These are phyloP conservation scores for Dryobates pubescens DNA, from an alignment of 2,797 vertebrate genomes.

Conservation along the genomic window DNA sequence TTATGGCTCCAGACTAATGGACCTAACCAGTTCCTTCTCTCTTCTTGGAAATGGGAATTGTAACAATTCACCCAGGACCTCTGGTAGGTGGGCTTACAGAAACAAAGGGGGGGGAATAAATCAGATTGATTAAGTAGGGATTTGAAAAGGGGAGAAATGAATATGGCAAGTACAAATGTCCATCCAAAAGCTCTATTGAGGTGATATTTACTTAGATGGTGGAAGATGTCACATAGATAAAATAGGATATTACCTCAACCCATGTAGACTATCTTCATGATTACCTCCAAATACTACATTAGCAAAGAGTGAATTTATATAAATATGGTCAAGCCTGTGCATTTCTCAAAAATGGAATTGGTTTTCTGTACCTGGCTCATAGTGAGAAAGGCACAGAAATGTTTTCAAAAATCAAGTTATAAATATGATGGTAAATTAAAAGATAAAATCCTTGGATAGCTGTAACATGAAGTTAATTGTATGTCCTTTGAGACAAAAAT, in stretches of 20 bases:
- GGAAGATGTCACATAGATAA: background rate
- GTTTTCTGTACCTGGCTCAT: background rate
- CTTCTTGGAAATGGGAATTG: constrained; percentile 61
- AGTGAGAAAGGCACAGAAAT: background rate
- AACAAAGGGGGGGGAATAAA: background rate
- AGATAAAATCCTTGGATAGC: background rate
- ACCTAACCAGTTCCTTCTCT: constrained; percentile 58
- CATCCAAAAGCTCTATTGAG: background rate
- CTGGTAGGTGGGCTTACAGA: constrained; percentile 53
- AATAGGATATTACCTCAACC: background rate
- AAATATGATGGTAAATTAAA: background rate
- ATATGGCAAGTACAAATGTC: background rate
- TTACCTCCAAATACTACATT: background rate
- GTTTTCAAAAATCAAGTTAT: background rate
- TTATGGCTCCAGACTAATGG: constrained; percentile 43
- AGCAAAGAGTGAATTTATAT: background rate
- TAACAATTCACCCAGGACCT: constrained; percentile 44
- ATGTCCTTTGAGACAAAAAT: background rate
- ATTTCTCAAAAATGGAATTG: constrained; percentile 43
- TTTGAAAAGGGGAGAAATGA: background rate
- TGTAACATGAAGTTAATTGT: background rate
- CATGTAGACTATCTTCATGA: background rate
- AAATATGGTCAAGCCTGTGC: background rate
- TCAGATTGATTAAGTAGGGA: background rate
- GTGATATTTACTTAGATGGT: background rate